Conservation (phyloP, 2,797 vertebrate species). For the Eurystomus glaucurus region DNA sequence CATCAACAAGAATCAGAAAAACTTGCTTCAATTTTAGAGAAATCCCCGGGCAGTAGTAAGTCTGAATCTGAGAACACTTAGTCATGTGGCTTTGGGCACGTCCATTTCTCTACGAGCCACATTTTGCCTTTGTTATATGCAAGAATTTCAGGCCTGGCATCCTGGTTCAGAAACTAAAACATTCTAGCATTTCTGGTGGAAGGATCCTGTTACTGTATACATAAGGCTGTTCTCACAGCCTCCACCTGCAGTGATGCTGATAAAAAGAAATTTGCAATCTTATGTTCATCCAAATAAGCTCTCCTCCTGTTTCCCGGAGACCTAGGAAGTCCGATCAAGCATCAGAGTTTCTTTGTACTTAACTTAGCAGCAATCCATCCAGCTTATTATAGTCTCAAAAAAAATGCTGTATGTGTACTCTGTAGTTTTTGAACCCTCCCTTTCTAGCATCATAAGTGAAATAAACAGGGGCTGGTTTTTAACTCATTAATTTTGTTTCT, state of each 20-base stretch:
- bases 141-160: background rate
- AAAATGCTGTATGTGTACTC: background rate
- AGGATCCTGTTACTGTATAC: background rate
- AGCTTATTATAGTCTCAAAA: background rate
- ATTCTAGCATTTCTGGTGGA: background rate
- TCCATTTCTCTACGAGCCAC: background rate
- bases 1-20: background rate
- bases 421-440: background rate
- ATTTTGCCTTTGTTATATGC: background rate
- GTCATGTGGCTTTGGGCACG: background rate
- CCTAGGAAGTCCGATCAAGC: background rate
- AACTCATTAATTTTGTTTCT: background rate
- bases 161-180: background rate
- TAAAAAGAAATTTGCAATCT: slow-evolving; percentile 1
- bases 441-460: background rate
- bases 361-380: background rate
- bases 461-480: background rate
- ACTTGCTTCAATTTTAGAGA: background rate
- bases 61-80: background rate
- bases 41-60: background rate
- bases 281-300: slow-evolving; percentile 32
- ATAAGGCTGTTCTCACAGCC: background rate
- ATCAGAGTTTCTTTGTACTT: background rate
- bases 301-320: background rate
- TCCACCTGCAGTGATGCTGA: slow-evolving; percentile 27